These are phyloP conservation scores for Ophthalmolycus amberensis DNA, from an alignment of 2,113 vertebrate species.

Conservation along the genomic window DNA sequence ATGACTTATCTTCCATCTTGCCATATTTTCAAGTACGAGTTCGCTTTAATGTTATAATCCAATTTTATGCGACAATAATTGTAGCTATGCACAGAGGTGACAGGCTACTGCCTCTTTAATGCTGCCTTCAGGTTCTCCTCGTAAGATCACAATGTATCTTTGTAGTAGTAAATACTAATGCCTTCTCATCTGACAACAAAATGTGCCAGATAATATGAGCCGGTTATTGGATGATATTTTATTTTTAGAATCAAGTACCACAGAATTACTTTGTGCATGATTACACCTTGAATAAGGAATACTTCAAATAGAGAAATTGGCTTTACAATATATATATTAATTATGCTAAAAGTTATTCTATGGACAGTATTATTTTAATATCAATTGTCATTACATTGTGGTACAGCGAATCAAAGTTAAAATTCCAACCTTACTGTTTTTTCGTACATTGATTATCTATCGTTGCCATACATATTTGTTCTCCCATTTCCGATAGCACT, in stretches of 20 bases:
- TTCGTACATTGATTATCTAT: neutral
- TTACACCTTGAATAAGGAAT: neutral
- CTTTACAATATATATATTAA: neutral
- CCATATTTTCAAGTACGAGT: no score
- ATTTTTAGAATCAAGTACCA: neutral
- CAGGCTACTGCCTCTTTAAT: constrained; percentile 22
- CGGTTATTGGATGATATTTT: neutral
- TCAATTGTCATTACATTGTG: rapidly evolving
- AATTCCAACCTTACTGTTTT: neutral
- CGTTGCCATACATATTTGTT: neutral
- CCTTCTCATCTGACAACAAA: neutral
- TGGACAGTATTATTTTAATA: neutral
- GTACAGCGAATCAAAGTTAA: rapidly evolving
- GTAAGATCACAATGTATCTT: neutral
- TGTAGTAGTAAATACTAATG: neutral
- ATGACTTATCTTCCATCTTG: neutral
- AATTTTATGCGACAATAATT: constrained; percentile 11
- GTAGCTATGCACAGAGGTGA: neutral
- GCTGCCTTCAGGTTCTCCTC: constrained; percentile 37
- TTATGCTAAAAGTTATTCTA: neutral
- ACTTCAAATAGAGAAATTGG: neutral
- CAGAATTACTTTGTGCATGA: neutral
- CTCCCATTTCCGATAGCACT: constrained; percentile 2
- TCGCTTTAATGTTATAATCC: neutral
- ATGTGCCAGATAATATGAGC: rapidly evolving